These are phyloP conservation scores for Ormyrus thymus DNA, from an alignment of 2,888 invertebrate genomes.

Conservation along the genomic window DNA sequence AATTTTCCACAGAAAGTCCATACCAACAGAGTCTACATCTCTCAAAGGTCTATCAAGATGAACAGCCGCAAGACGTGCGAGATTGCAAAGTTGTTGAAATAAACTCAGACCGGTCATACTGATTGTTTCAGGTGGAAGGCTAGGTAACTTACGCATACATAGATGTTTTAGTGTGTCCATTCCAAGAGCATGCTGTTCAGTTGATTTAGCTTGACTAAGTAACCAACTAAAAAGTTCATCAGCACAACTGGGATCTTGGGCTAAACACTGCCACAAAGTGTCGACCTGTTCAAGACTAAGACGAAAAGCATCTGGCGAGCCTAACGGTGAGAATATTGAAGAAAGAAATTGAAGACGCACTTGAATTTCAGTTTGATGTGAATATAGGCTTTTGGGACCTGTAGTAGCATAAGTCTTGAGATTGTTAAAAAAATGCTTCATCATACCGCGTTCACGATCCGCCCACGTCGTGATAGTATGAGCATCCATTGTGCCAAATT, in stretches of 20 bases:
- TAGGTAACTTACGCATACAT: constrained; percentile 92
- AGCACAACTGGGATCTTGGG: constrained; percentile 89
- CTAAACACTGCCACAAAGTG: constrained; percentile 92
- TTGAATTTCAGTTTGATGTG: constrained; percentile 92
- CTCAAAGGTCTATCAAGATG: constrained; percentile 75
- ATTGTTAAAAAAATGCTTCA: constrained; percentile 93
- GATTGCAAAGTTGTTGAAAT: constrained; percentile 92
- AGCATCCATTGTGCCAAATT: constrained; percentile 90
- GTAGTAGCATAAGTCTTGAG: constrained; percentile 83
- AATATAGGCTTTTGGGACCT: constrained; percentile 76
- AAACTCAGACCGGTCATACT: constrained; percentile 93
- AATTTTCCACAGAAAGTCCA: constrained; percentile 96
- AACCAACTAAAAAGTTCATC: constrained; percentile 97
- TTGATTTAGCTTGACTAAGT: constrained; percentile 92
- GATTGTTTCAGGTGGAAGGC: constrained; percentile 90
- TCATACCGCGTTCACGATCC: constrained; percentile 93
- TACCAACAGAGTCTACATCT: constrained; percentile 82
- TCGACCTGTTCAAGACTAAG: constrained; percentile 92
- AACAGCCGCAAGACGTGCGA: constrained; percentile 88
- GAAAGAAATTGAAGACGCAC: constrained; percentile 94
- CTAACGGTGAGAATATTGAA: constrained; percentile 92
- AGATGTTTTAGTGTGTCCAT: constrained; percentile 91
- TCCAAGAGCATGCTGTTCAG: constrained; percentile 93
- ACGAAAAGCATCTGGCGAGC: constrained; percentile 92
- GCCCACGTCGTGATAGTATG: constrained; percentile 93